Evolutionary conservation across 2,797 vertebrate species (phyloP), one percentile per base, ranked within the genome.

Genomic region (Falco rusticolus): DNA sequence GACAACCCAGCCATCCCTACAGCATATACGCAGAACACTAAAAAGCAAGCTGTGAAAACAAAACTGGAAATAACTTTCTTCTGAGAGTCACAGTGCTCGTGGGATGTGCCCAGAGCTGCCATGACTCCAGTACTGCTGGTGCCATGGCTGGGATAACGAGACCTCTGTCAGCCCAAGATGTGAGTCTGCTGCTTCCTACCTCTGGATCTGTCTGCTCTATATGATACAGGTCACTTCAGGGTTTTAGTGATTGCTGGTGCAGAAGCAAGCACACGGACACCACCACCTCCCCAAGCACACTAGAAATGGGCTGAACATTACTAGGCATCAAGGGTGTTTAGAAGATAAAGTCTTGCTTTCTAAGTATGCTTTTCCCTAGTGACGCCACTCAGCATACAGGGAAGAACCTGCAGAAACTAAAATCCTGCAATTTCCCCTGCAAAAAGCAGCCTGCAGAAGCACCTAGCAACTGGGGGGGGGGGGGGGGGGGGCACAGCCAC

Each of bases 11-110:
- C 26, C 3, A 3, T 24, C 70, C 29, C 50, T 47, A 29, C 29
- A 72, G 60, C 39, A 47, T 11, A 15, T 1, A 56, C 21, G 34
- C 34, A 84, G 29, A 59, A 41, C 5, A 4, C 18, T 68, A 47
- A 81, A 87, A 90, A 63, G 9, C 25, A 76, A 64, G 12, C 14
- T 0, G 1, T 76, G 53, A 83, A 83, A 65, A 43, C 9, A 81
- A 76, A 34, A 51, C 26, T 11, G 20, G 53, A 78, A 45, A 19
- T 57, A 54, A 81, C 60, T 51, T 81, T 28, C 48, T 77, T 4
- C 0, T 0, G 0, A 47, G 41, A 77, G 13, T 21, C 60, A 41
- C 4, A 1, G 6, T 29, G 34, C 15, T 75, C 26, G 24, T 0
- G 1, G 31, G 41, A 47, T 82, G 78, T 82, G 56, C 18, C 47